These are phyloP conservation scores for Chinchilla lanigera DNA, from an alignment of 2,113 vertebrate species.

Conservation along the genomic window DNA sequence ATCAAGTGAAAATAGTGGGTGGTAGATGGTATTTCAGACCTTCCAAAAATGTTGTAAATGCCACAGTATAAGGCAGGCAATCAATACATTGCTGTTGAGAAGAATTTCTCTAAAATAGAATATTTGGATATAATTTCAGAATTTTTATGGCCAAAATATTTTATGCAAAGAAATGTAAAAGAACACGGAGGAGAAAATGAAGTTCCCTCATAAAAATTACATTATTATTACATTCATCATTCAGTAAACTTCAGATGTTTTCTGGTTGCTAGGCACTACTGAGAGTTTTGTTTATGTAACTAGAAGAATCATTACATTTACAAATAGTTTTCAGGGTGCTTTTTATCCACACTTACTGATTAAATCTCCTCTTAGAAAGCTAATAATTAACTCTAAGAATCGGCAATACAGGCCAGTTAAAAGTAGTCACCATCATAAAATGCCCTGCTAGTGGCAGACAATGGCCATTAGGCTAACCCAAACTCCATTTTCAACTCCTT, in stretches of 20 bases:
- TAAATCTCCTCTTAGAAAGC: constrained; percentile 1
- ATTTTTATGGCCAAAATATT: constrained; percentile 43
- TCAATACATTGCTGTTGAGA: not conserved
- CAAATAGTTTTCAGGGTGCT: not conserved
- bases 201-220: constrained; percentile 6
- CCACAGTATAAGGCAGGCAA: not conserved
- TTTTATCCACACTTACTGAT: not conserved
- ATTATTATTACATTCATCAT: constrained; percentile 15
- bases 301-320: not conserved
- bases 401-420: constrained; percentile 20
- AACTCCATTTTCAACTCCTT: constrained; percentile 8
- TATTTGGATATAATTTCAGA: constrained; percentile 16
- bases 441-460: not conserved
- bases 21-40: not conserved
- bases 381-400: constrained; percentile 1
- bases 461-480: not conserved
- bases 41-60: not conserved
- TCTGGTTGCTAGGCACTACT: not conserved
- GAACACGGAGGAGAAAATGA: constrained; percentile 16
- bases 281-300: constrained; percentile 36
- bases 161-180: constrained; percentile 49
- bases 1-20: constrained; percentile 2
- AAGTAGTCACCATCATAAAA: not conserved
- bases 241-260: constrained; percentile 34
- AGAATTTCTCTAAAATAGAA: constrained; percentile 11